Evolutionary conservation across 2,888 invertebrate species (phyloP), one percentile per base, ranked within the genome.

Genomic region (Sturmia bella): DNA sequence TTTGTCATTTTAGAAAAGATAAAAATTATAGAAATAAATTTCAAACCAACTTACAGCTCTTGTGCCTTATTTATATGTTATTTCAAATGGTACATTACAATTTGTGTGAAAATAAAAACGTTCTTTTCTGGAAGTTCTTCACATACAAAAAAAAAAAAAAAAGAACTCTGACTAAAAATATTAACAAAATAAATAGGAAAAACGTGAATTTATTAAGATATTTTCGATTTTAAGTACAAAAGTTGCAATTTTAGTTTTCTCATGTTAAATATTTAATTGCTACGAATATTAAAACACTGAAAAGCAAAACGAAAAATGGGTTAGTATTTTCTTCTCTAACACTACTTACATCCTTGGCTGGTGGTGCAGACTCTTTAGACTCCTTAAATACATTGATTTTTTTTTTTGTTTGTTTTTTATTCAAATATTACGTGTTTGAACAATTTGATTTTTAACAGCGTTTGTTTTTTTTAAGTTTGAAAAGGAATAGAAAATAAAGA

Each of bases 281-380:
- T 66, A 78, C 52, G 61, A 78, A 72, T 57, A 78, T 54, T 37
- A 73, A 59, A 64, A 78, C 52, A 78, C 13, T 45, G 27, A 37
- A 79, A 72, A 79, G 78, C 78, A 79, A 79, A 66, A 43, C 61
- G 59, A 66, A 73, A 79, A 68, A 61, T 15, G 52, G 41, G 45
- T 68, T 63, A 59, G 66, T 72, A 66, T 52, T 61, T 52, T 52
- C 21, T 37, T 80, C 64, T 24, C 70, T 78, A 70, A 85, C 77
- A 85, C 88, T 90, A 90, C 89, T 90, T 90, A 90, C 90, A 87
- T 90, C 89, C 89, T 90, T 90, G 77, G 61, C 61, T 61, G 87
- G 86, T 86, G 87, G 87, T 78, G 75, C 64, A 66, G 78, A 45
- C 39, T 82, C 78, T 78, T 74, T 82, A 86, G 87, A 87, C 86